Percentiles rank a stretch among this genome's conserved stretches.
These are phyloP conservation scores for Balearica regulorum DNA, from an alignment of 2,797 vertebrate genomes.

Conservation along the genomic window DNA sequence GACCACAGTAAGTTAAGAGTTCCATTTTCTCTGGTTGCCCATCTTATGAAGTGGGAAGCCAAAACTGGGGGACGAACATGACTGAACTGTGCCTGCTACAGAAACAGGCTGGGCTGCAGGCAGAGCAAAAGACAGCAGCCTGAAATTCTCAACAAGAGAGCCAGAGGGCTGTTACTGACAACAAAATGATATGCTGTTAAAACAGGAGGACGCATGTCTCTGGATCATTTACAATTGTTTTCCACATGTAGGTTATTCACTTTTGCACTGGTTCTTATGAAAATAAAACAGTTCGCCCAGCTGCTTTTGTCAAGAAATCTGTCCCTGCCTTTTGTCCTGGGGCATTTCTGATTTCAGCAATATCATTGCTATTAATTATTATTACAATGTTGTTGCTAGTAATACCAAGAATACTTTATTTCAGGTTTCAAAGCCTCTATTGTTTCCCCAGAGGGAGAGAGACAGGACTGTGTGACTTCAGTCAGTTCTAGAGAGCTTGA, in stretches of 20 bases:
- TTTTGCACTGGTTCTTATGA: neutral
- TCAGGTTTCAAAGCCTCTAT: neutral
- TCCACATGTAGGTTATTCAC: neutral
- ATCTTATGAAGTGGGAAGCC: neutral
- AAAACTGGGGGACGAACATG: neutral
- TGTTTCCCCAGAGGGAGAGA: neutral
- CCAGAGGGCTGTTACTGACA: neutral
- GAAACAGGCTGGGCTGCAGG: neutral
- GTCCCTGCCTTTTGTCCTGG: neutral
- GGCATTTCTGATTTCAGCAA: neutral
- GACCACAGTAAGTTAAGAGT: neutral
- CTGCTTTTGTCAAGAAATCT: neutral
- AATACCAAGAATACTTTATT: neutral
- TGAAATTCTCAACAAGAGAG: neutral
- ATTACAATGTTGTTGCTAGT: neutral
- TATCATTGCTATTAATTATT: neutral
- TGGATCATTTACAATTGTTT: neutral
- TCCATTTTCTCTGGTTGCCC: neutral
- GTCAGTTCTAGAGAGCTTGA: neutral
- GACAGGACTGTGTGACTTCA: neutral
- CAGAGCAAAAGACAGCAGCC: neutral
- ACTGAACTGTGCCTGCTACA: neutral
- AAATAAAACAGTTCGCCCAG: neutral
- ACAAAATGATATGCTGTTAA: neutral
- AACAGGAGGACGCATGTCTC: neutral